Percentiles rank a stretch among this genome's conserved stretches.
Conservation (phyloP, 2,113 vertebrate species). For the Tichodroma muraria region DNA sequence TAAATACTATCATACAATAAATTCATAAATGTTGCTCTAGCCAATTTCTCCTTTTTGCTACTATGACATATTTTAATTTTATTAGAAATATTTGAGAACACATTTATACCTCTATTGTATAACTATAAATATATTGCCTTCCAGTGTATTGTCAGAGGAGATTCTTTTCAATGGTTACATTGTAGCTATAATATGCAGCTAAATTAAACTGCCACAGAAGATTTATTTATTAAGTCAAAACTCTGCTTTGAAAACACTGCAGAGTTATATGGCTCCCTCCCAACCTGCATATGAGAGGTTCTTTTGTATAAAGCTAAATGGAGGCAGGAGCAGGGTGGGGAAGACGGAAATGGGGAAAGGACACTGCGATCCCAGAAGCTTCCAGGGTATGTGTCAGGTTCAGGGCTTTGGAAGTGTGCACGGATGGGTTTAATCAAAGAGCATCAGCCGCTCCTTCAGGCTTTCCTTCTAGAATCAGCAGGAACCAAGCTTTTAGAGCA, state of each 20-base stretch:
- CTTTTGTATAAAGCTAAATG: background rate
- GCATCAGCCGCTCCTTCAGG: background rate
- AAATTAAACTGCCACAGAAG: background rate
- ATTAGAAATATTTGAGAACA: background rate
- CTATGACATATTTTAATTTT: background rate
- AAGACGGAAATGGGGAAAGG: background rate
- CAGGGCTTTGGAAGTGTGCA: background rate
- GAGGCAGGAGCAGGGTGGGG: background rate
- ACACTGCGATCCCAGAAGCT: background rate
- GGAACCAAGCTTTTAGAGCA: background rate
- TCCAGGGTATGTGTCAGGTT: background rate
- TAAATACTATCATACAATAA: background rate
- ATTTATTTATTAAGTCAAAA: background rate
- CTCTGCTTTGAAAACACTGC: background rate
- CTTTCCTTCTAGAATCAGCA: background rate
- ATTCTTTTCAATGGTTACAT: background rate
- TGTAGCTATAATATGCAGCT: background rate
- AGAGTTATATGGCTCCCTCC: background rate
- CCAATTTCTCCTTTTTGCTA: background rate
- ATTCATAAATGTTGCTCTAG: background rate
- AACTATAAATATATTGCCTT: background rate
- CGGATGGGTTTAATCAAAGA: fast-evolving
- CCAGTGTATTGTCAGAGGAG: background rate
- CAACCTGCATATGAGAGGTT: background rate
- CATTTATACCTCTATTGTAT: background rate